Base-by-base conservation (phyloP, 2,113 vertebrate species). In the Paedocypris sp. region DNA sequence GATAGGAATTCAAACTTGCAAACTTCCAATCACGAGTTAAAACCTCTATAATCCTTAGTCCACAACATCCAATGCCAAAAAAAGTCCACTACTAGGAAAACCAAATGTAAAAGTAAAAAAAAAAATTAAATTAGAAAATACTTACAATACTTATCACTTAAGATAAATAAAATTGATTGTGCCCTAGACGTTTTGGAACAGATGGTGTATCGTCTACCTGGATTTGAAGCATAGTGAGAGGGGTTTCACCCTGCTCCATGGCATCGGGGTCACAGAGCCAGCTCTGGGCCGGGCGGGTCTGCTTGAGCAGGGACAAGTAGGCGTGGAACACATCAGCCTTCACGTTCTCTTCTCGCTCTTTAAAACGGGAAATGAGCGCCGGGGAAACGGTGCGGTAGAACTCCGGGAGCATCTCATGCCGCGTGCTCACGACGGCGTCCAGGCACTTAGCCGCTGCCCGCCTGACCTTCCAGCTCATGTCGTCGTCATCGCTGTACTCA, bases 391-490 rank as follows among this genome's bases (percentile, higher is more conserved):
- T 94, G 77, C 91, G 93, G 71, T 97, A 98, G 77, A 98, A 97
- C 74, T 98, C 95, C 0, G 94, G 92, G 68, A 97, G 88, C 95
- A 98, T 98, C 82, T 98, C 95, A 9, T 97, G 95, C n/a, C 95
- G 86, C 6, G 93, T 98, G 62, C 92, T 95, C 38, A 98, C 95
- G 23, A 97, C 93, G 2, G 93, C 94, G 66, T 97, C 95, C 73
- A 98, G 75, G 73, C 95, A 98, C 70, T 98, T 98, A 1, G 95
- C 95, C 25, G 90, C 92, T 31, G 95, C 94, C 26, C 93, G 88
- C 3, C 95, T 87, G 60, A 98, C 95, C 85, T 98, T 98, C 95
- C 95, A 98, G 74, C 95, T 98, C 94, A 98, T 97, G 79, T 97
- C 95, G 62, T 98, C 95, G 29, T 98, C 95, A 35, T 97, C 95